Base-by-base conservation (phyloP, 2,113 vertebrate species). In the Aptenodytes patagonicus region DNA sequence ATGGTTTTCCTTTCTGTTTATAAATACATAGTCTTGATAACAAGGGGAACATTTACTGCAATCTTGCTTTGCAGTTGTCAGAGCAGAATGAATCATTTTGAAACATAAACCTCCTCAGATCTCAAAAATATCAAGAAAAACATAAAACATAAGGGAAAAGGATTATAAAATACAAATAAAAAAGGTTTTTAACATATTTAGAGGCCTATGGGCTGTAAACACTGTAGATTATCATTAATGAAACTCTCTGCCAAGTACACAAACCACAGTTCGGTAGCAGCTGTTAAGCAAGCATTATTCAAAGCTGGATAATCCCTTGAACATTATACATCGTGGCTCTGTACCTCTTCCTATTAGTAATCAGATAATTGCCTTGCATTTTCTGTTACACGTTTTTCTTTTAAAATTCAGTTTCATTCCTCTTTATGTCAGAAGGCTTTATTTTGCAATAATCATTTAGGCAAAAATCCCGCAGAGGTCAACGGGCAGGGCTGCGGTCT, bases 41-140 rank as follows among this genome's bases (percentile, higher is more conserved):
- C 97, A 97, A 96, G 97, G 97, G 95, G 87, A 97, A 95, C 95
- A 90, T 97, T 98, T 97, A 98, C 96, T 97, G 94, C 92, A 97
- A 76, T 96, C 90, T 97, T 97, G 77, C 95, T 96, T 93, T 58
- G 88, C 90, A 94, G 91, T 97, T 97, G 97, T 96, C 96, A 96
- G 93, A 97, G 91, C 58, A 95, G 78, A 98, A 97, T 97, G 96
- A 98, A 98, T 98, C 94, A 98, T 97, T 97, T 94, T 97, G 96
- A 98, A 98, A 97, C 87, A 95, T 95, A 97, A 97, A 97, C 96
- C 96, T 98, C 84, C 94, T 97, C 93, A 95, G 84, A 97, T 96
- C 91, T 95, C 95, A 97, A 97, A 97, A 97, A 98, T 95, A 96
- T 97, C 95, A 97, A 92, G 94, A 91, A 96, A 97, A 97, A 90